phyloP scores from a whole-genome alignment of 2,797 vertebrate species.

The Gallirallus australis region DNA sequence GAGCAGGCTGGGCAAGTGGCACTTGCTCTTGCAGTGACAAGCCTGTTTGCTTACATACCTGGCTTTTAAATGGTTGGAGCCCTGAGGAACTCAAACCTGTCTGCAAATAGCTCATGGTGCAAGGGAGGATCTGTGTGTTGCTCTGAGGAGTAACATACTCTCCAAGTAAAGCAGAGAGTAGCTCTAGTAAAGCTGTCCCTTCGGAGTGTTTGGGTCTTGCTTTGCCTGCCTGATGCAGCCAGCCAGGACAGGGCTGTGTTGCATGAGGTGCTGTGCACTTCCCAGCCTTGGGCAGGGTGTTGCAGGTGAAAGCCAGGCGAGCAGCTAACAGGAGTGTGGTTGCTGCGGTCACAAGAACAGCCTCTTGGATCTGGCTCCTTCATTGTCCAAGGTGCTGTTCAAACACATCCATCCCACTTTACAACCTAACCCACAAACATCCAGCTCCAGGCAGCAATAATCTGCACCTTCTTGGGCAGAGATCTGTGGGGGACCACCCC shows the following conservation, averaged over 20 bases:
- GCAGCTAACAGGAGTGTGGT: not conserved
- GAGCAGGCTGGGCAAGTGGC: slow-evolving; percentile 8
- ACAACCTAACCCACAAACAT: rapidly evolving
- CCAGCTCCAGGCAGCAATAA: not conserved
- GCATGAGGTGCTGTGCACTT: not conserved
- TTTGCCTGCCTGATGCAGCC: not conserved
- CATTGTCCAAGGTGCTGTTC: not conserved
- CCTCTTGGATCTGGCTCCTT: not conserved
- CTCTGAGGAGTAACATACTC: not conserved
- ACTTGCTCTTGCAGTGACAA: not conserved
- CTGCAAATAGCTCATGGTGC: not conserved
- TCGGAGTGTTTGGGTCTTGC: not conserved
- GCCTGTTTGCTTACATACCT: not conserved
- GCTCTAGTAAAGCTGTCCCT: not conserved
- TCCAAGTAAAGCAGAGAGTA: not conserved
- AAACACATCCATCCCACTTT: not conserved
- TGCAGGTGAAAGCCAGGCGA: rapidly evolving
- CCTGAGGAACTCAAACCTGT: not conserved
- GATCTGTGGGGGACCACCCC: rapidly evolving
- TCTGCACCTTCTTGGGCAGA: not conserved
- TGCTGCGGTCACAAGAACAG: not conserved
- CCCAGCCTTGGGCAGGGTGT: not conserved
- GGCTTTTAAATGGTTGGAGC: not conserved
- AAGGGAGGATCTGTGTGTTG: not conserved
- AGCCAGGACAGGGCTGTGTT: not conserved